These are phyloP conservation scores for Pseudococcus jackbeardsleyi DNA, from an alignment of 2,888 invertebrate species.

Conservation along the genomic window DNA sequence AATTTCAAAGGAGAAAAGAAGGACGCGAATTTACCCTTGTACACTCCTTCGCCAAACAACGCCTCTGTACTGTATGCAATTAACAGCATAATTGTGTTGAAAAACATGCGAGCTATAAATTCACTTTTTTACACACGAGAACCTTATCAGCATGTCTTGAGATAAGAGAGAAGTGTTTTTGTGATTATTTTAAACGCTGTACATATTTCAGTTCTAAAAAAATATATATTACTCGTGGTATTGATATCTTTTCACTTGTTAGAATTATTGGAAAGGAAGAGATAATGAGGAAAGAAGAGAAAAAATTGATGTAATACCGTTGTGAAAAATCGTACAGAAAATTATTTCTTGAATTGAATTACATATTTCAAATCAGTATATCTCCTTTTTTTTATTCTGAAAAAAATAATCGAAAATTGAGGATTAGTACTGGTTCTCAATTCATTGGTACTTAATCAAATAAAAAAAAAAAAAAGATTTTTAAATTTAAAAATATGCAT, in stretches of 20 bases:
- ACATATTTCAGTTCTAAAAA: background rate
- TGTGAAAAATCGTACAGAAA: too few relatives aligned
- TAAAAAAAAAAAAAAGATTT: background rate
- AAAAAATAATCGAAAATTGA: too few relatives aligned
- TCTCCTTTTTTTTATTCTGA: too few relatives aligned
- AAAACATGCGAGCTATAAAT: background rate
- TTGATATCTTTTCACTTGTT: background rate
- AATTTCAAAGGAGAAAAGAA: background rate
- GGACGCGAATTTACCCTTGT: background rate
- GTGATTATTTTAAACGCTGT: background rate
- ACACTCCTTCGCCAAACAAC: background rate
- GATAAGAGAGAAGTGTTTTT: constrained; percentile 8
- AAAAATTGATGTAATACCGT: too few relatives aligned
- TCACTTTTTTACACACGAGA: background rate
- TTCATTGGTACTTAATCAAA: background rate
- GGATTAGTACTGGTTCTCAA: too few relatives aligned
- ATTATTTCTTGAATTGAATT: too few relatives aligned
- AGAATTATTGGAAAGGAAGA: background rate
- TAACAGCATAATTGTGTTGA: background rate
- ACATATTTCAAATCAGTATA: too few relatives aligned
- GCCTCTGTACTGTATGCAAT: background rate
- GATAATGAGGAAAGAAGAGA: background rate
- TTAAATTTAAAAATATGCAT: background rate
- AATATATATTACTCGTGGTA: background rate
- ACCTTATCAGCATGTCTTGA: background rate